Base-by-base conservation (phyloP, 2,888 invertebrate genomes). In the Parnassius smintheus region DNA sequence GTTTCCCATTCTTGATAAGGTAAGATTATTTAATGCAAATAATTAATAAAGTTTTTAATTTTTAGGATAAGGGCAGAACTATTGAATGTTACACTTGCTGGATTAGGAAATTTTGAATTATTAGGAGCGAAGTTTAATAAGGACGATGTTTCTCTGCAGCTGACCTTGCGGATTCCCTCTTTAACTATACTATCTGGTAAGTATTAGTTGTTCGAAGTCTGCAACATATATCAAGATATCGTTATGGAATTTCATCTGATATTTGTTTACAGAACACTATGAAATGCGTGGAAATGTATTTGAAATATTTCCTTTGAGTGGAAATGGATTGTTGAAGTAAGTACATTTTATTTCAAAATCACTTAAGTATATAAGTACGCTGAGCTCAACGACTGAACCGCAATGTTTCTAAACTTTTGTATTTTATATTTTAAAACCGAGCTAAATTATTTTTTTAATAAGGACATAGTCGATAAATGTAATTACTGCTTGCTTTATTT, bases 281-380 rank as follows among this genome's bases (percentile, higher is more conserved):
- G 71, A 80, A 56, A 70, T 87, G 70, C 62, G 72, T 9, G 86
- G 86, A 18, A 70, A 68, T 61, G 66, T 85, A 49, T 73, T 66
- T 50, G 71, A 75, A n/a, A 71, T 69, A 4, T 48, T 86, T 10
- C 82, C 83, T 0, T 54, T 86, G 25, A 60, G 68, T 44, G 86
- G 86, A 41, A 60, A 71, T 46, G 87, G 87, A 25, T 65, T 56
- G 54, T 64, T 81, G 13, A 66, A 78, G 87, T 88, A 68, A 81
- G 85, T 77, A 65, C 0, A 2, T 7, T 35, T 35, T 35, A 3
- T 7, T 35, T 35, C 7, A 7, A 35, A 35, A 35, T 35, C 7
- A 35, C 35, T 0, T 35, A 25, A 25, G 25, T 25, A 35, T 35
- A 7, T 35, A 35, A 4, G 3, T 7, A 35, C 35, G 35, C 35